A percentile compares a stretch with the other conserved stretches of the same genome.
Evolutionary conservation across 2,113 vertebrate species (phyloP).

Genomic region (Capreolus pygargus): DNA sequence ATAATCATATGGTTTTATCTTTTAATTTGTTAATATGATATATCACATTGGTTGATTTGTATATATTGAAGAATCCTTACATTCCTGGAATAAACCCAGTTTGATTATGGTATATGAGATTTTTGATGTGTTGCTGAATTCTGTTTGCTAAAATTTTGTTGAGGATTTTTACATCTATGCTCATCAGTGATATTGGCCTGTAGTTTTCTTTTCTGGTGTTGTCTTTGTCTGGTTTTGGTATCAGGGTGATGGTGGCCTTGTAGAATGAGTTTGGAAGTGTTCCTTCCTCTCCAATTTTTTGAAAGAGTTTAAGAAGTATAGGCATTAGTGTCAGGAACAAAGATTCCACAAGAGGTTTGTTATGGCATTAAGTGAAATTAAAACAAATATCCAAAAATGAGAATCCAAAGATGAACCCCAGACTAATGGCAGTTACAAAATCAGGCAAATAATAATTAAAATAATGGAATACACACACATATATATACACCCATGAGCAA

Average conservation of each 20-base stretch:
- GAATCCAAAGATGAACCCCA: neutral
- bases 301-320: neutral
- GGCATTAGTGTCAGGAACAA: neutral
- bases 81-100: neutral
- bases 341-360: neutral
- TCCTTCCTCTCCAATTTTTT: neutral
- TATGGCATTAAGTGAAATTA: neutral
- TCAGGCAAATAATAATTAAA: neutral
- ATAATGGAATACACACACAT: neutral
- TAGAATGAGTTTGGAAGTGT: neutral
- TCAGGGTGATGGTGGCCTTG: neutral
- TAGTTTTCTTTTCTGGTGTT: neutral
- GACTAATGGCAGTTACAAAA: neutral
- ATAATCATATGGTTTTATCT: neutral
- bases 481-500: neutral
- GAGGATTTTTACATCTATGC: neutral
- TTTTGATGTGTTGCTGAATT: neutral
- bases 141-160: neutral
- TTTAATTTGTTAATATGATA: neutral
- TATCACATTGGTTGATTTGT: neutral
- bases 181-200: neutral
- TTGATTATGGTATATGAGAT: neutral
- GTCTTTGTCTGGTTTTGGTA: neutral
- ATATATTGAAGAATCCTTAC: neutral
- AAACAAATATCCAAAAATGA: neutral